Conservation (phyloP, 1,140 invertebrate species). For the Sipha flava region DNA sequence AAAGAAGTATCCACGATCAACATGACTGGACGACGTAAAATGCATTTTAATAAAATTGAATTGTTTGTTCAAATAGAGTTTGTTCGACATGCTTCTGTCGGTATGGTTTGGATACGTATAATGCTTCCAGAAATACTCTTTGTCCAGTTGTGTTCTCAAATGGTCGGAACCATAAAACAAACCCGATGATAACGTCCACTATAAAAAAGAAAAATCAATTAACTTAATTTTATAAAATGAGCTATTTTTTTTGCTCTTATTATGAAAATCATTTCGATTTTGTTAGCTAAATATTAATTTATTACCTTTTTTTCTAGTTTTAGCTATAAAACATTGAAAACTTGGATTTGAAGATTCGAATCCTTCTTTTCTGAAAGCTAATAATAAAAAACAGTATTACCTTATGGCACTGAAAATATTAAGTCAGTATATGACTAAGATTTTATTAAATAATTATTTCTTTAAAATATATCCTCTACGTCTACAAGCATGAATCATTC, state of each 20-base stretch:
- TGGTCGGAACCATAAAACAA: neutral
- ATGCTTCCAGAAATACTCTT: neutral
- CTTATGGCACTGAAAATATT: neutral
- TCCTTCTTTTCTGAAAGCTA: conserved; percentile 6
- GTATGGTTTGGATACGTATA: neutral
- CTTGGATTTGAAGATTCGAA: neutral
- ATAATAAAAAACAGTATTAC: neutral
- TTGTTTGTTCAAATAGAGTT: neutral
- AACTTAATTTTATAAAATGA: too few species aligned
- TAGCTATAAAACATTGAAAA: conserved; percentile 14
- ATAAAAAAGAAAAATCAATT: neutral
- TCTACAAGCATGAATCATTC: too few species aligned
- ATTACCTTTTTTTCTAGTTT: conserved; percentile 4
- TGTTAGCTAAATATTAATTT: neutral
- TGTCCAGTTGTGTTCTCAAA: neutral
- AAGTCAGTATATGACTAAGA: neutral
- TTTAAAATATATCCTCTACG: too few species aligned
- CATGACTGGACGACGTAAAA: neutral
- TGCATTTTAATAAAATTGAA: neutral
- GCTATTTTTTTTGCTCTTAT: too few species aligned
- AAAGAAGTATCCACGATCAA: too few species aligned
- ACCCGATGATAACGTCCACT: neutral
- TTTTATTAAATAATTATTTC: neutral
- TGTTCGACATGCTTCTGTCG: conserved; percentile 11
- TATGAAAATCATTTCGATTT: neutral